Percentiles rank a stretch among this genome's conserved stretches.
Evolutionary conservation across 2,888 invertebrate species (phyloP).

Genomic region (Andricus curvator): DNA sequence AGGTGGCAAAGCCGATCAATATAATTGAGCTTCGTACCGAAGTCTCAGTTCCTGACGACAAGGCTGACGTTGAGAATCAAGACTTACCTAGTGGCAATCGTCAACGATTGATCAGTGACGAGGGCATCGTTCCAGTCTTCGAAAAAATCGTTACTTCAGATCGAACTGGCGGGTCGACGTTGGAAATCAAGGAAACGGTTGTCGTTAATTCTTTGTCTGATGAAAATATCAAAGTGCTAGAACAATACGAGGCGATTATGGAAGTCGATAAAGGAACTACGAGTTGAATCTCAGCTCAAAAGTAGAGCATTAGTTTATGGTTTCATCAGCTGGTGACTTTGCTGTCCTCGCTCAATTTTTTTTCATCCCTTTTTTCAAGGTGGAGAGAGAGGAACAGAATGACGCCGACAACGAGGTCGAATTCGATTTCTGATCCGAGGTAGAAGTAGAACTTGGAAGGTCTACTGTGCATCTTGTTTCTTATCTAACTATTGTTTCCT

Average conservation of each 20-base stretch:
- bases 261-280: constrained; percentile 53
- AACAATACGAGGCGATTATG: constrained; percentile 68
- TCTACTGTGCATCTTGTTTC: background rate
- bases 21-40: constrained; percentile 58
- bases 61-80: constrained; percentile 68
- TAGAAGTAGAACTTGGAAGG: too few relatives aligned
- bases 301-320: too few relatives aligned
- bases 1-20: constrained; percentile 60
- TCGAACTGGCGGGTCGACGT: constrained; percentile 52
- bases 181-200: constrained; percentile 58
- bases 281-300: background rate
- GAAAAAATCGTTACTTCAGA: constrained; percentile 54
- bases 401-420: background rate
- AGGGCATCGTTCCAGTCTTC: constrained; percentile 9
- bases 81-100: constrained; percentile 63
- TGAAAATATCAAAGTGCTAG: constrained; percentile 67
- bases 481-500: background rate
- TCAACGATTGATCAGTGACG: constrained; percentile 43
- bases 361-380: background rate
- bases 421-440: too few relatives aligned
- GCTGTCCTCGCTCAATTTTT: too few relatives aligned
- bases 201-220: constrained; percentile 63
- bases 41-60: constrained; percentile 66
- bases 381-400: background rate
- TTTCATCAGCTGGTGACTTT: too few relatives aligned